A percentile compares a stretch with the other conserved stretches of the same genome.
Conservation (phyloP, 2,888 invertebrate genomes). For the Corythucha ciliata region DNA sequence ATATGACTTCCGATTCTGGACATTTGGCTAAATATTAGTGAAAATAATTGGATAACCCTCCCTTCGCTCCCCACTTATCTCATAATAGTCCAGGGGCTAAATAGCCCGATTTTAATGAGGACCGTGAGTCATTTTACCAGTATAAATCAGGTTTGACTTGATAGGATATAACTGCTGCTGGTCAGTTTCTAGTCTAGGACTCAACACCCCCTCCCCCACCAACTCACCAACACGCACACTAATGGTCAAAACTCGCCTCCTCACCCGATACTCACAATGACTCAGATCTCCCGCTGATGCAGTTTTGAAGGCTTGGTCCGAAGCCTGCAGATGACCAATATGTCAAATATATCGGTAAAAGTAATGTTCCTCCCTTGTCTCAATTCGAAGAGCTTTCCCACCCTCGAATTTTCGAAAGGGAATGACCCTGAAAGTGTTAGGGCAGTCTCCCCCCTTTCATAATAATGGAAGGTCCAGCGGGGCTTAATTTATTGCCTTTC, state of each 20-base stretch:
- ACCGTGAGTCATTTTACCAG: too few relatives aligned
- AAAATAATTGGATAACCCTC: too few relatives aligned
- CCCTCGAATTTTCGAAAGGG: not conserved
- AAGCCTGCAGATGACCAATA: slow-evolving; percentile 4
- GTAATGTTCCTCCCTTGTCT: not conserved
- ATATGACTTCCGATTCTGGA: too few relatives aligned
- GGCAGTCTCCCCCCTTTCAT: too few relatives aligned
- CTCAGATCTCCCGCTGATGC: not conserved
- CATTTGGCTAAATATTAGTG: too few relatives aligned
- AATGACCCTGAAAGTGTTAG: too few relatives aligned
- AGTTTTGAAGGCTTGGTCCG: not conserved
- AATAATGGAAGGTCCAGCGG: not conserved
- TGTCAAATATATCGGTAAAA: slow-evolving; percentile 12
- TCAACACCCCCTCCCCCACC: slow-evolving; percentile 1
- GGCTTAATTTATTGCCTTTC: not conserved
- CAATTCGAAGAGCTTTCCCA: not conserved
- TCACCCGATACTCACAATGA: not conserved
- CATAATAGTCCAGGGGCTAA: too few relatives aligned
- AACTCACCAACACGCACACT: too few relatives aligned
- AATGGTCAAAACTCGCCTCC: not conserved
- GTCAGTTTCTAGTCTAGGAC: slow-evolving; percentile 17
- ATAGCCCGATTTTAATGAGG: too few relatives aligned
- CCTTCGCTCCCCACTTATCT: too few relatives aligned
- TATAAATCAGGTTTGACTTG: slow-evolving; percentile 22
- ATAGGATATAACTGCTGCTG: slow-evolving; percentile 21